phyloP scores from a whole-genome alignment of 1,140 invertebrate species.

The Euura lappo region DNA sequence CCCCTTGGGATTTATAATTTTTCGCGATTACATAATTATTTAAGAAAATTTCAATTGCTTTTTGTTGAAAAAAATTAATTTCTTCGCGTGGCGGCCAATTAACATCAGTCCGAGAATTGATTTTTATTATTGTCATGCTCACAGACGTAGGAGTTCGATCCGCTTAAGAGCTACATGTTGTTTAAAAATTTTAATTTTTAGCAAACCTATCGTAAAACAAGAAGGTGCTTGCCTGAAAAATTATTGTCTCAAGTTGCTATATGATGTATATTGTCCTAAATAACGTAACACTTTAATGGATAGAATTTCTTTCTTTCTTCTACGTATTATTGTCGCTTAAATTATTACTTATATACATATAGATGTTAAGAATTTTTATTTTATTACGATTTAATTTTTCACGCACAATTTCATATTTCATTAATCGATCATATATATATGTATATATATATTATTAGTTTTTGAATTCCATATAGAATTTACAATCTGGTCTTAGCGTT shows the following conservation, averaged over 20 bases:
- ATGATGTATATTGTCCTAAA: background rate
- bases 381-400: background rate
- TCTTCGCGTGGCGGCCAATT: background rate
- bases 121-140: constrained; percentile 42
- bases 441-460: background rate
- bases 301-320: background rate
- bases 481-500: background rate
- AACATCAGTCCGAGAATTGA: constrained; percentile 25
- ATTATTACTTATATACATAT: background rate
- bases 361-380: background rate
- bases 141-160: constrained; percentile 47
- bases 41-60: too few species aligned
- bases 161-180: constrained; percentile 36
- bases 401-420: too few species aligned
- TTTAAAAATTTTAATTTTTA: constrained; percentile 24
- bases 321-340: background rate
- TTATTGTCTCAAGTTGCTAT: constrained; percentile 22
- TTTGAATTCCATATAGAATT: constrained; percentile 3
- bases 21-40: too few species aligned
- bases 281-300: background rate
- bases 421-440: too few species aligned
- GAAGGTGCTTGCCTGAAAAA: background rate
- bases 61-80: too few species aligned
- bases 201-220: background rate
- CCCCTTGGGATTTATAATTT: too few species aligned